A percentile compares a stretch with the other conserved stretches of the same genome.
Evolutionary conservation across 53 echinoderm and acorn worm species (phyloP).

Genomic region (Echinometra lucunter): DNA sequence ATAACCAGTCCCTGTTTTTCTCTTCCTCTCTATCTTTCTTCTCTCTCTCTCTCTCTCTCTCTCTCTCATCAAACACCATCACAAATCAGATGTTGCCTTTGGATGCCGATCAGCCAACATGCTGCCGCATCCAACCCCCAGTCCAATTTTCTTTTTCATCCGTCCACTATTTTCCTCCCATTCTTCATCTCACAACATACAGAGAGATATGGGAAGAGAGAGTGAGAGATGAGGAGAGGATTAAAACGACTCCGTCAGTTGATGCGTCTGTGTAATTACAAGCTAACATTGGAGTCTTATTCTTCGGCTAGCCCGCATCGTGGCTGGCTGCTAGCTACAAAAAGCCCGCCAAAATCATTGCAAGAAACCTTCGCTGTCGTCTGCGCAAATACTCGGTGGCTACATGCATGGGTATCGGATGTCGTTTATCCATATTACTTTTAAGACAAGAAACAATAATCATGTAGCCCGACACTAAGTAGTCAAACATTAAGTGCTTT

Average conservation of each 20-base stretch:
- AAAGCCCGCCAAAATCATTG: slow-evolving; percentile 29
- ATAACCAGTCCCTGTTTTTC: not conserved
- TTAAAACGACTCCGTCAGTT: slow-evolving; percentile 23
- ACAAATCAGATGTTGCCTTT: slow-evolving; percentile 44
- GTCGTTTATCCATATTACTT: slow-evolving; percentile 10
- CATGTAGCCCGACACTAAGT: not conserved
- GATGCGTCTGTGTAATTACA: slow-evolving; percentile 47
- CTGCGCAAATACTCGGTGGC: slow-evolving; percentile 29
- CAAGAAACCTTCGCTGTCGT: slow-evolving; percentile 23
- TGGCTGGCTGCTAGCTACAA: slow-evolving; percentile 17
- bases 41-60: no score
- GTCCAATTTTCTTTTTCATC: not conserved
- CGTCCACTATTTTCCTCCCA: not conserved
- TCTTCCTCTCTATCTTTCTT: not conserved
- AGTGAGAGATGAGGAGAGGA: slow-evolving; percentile 28
- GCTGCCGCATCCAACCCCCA: not conserved
- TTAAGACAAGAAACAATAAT: not conserved
- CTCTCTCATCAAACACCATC: slow-evolving; percentile 5
- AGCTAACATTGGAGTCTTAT: not conserved
- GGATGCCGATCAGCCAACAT: slow-evolving; percentile 26
- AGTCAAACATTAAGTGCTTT: slow-evolving; percentile 33
- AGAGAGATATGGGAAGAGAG: slow-evolving; percentile 10
- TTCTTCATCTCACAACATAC: not conserved
- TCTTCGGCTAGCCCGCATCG: slow-evolving; percentile 13
- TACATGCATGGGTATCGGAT: slow-evolving; percentile 25